Conservation (phyloP, 1,140 invertebrate genomes). For the Drosophila sechellia region DNA sequence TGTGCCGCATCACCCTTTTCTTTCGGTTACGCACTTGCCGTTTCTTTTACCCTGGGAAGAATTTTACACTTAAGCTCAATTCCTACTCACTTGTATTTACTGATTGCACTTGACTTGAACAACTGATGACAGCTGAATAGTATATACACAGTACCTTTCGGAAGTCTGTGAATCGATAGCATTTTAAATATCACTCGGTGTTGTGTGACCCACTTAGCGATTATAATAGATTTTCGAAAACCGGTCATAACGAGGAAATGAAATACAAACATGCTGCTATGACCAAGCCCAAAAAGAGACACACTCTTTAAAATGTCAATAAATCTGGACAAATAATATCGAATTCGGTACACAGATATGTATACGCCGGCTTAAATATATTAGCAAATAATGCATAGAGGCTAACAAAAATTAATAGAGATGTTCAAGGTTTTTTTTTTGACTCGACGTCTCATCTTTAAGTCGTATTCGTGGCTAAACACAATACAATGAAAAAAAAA, state of each 20-base stretch:
- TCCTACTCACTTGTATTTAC: conserved; percentile 23
- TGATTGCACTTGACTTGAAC: conserved; percentile 66
- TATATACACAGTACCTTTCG: conserved; percentile 2
- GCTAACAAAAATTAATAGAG: conserved; percentile 48
- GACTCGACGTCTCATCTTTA: conserved; percentile 21
- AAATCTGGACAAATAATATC: conserved; percentile 64
- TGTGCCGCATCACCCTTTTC: neutral
- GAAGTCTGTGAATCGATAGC: conserved; percentile 12
- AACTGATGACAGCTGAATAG: conserved; percentile 44
- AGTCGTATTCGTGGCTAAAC: conserved; percentile 29
- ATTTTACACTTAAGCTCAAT: conserved; percentile 75
- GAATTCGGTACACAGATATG: conserved; percentile 34
- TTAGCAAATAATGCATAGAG: conserved; percentile 46
- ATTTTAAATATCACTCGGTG: conserved; percentile 25
- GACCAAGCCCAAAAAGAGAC: conserved; percentile 33
- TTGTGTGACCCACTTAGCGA: conserved; percentile 62
- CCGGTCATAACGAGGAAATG: conserved; percentile 75
- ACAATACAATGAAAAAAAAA: neutral
- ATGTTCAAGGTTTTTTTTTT: conserved; percentile 48
- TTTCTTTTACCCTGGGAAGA: conserved; percentile 1
- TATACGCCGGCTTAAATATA: conserved; percentile 65
- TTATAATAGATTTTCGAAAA: conserved; percentile 54
- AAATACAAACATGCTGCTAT: conserved; percentile 48
- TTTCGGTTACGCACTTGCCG: neutral
- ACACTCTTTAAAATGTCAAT: conserved; percentile 40